Conservation (phyloP, 2,888 invertebrate species). For the Sesamia inferens region DNA sequence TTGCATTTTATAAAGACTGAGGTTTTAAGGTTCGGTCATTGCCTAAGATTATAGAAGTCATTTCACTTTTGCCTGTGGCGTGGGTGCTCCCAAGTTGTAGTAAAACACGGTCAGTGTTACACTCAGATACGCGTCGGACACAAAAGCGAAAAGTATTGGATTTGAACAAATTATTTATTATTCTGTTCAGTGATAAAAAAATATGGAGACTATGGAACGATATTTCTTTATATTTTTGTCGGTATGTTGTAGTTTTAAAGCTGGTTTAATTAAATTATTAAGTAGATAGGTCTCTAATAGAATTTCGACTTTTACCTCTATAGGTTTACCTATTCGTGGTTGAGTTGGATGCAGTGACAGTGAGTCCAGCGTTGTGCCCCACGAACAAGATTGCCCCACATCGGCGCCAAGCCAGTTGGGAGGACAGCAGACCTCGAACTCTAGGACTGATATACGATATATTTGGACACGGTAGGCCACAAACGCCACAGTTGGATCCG, state of each 20-base stretch:
- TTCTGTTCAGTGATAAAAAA: slow-evolving; percentile 12
- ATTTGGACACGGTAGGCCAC: slow-evolving; percentile 69
- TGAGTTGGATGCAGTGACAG: slow-evolving; percentile 76
- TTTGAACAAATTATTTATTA: slow-evolving; percentile 19
- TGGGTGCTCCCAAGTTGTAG: slow-evolving; percentile 79
- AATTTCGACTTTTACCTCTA: slow-evolving; percentile 39
- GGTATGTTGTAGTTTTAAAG: slow-evolving; percentile 43
- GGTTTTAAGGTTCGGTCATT: slow-evolving; percentile 53
- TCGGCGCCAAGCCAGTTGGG: slow-evolving; percentile 68
- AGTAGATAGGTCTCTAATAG: not conserved
- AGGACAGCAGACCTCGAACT: slow-evolving; percentile 73
- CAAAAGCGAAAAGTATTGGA: slow-evolving; percentile 67
- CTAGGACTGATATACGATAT: slow-evolving; percentile 79
- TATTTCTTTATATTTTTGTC: slow-evolving; percentile 38
- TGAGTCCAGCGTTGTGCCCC: slow-evolving; percentile 80
- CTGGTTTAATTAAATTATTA: not conserved
- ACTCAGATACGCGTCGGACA: slow-evolving; percentile 76
- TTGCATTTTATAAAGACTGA: slow-evolving; percentile 12
- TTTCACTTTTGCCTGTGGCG: slow-evolving; percentile 69
- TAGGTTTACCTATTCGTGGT: slow-evolving; percentile 68
- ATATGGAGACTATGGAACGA: slow-evolving; percentile 33
- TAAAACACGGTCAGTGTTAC: slow-evolving; percentile 70
- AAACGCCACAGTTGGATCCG: slow-evolving; percentile 56
- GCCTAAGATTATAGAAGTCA: slow-evolving; percentile 77
- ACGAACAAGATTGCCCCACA: slow-evolving; percentile 87